These are phyloP conservation scores for Calvadosia cruxmelitensis DNA, from an alignment of 30 jellyfish, hydroid and myxozoan species.

Conservation along the genomic window DNA sequence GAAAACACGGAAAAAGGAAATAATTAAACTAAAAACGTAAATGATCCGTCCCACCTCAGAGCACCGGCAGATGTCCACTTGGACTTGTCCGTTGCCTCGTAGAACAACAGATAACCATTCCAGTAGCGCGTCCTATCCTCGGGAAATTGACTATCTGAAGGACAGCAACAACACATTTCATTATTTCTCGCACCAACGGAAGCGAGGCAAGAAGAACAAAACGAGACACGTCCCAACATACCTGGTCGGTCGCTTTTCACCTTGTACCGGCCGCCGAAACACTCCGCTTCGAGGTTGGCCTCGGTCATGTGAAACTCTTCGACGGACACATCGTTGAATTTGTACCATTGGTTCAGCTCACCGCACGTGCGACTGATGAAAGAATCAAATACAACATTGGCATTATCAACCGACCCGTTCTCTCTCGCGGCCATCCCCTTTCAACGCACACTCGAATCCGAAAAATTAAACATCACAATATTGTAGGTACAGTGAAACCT, in stretches of 20 bases:
- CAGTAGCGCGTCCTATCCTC: conserved; percentile 89
- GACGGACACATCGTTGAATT: conserved; percentile 73
- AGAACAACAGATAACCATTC: conserved; percentile 94
- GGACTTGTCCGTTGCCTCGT: conserved; percentile 88
- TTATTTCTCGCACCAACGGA: neutral
- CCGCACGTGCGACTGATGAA: conserved; percentile 30
- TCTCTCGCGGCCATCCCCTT: too few relatives aligned
- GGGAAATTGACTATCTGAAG: conserved; percentile 84
- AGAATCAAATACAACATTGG: too few relatives aligned
- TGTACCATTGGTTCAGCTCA: conserved; percentile 81
- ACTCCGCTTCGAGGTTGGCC: conserved; percentile 58
- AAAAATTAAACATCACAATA: too few relatives aligned
- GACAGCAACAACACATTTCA: too few relatives aligned
- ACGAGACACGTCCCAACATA: neutral
- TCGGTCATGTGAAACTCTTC: conserved; percentile 92
- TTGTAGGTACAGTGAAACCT: too few relatives aligned
- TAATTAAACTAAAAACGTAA: too few relatives aligned
- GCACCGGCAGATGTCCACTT: conserved; percentile 19
- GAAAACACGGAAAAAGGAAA: neutral
- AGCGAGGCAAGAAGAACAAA: neutral
- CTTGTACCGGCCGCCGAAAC: conserved; percentile 92
- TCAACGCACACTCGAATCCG: too few relatives aligned
- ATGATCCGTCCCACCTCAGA: neutral
- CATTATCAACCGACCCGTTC: too few relatives aligned
- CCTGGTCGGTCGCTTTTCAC: conserved; percentile 21